Conservation (phyloP, 2,113 vertebrate species). For the Oncorhynchus keta region DNA sequence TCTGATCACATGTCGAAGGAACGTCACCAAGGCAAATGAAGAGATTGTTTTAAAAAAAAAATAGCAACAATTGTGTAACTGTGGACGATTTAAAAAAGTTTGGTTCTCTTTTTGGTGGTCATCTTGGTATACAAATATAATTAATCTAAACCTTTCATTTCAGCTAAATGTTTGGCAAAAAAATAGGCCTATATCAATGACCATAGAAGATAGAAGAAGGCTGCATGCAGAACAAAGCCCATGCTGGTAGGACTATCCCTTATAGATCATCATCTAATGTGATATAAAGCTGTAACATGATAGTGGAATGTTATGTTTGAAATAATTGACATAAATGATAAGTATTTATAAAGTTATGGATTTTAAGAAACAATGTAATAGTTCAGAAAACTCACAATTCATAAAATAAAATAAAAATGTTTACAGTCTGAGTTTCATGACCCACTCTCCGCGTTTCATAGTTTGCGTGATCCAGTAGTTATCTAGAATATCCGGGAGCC, state of each 20-base stretch:
- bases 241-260: conserved; percentile 25
- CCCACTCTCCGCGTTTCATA: conserved; percentile 26
- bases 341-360: background rate
- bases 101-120: conserved; percentile 55
- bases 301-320: background rate
- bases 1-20: conserved; percentile 80
- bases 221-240: conserved; percentile 33
- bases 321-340: background rate
- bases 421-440: background rate
- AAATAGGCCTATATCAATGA: background rate
- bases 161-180: conserved; percentile 26
- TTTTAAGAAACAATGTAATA: background rate
- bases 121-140: conserved; percentile 32
- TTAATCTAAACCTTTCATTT: conserved; percentile 33
- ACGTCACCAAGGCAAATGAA: conserved; percentile 76
- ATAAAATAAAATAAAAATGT: background rate
- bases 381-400: background rate
- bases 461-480: conserved; percentile 69
- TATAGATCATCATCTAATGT: background rate
- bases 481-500: conserved; percentile 70
- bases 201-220: conserved; percentile 30
- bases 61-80: conserved; percentile 16
- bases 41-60: conserved; percentile 23
- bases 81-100: conserved; percentile 46
- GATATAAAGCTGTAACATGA: background rate